Evolutionary conservation across 2,888 invertebrate genomes (phyloP).

Genomic region (Nowickia ferox): DNA sequence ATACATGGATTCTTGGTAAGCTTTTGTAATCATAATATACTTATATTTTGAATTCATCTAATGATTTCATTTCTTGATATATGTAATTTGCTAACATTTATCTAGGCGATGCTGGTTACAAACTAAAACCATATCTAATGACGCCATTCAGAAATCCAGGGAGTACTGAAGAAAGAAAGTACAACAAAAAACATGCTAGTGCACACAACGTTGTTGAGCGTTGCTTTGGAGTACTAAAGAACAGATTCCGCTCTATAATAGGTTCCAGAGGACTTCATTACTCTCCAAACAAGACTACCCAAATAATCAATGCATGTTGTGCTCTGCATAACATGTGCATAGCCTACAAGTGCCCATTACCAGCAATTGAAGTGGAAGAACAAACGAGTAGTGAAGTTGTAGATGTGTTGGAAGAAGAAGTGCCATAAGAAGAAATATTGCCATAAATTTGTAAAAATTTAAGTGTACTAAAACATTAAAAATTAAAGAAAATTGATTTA

Average conservation of each 20-base stretch:
- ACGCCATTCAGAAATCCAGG: slow-evolving; percentile 22
- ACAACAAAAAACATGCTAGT: slow-evolving; percentile 8
- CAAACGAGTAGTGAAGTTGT: slow-evolving; percentile 13
- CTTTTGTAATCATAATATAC: slow-evolving; percentile 9
- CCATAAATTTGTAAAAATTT: slow-evolving; percentile 22
- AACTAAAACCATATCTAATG: slow-evolving; percentile 27
- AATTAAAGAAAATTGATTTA: neutral
- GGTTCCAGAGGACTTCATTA: slow-evolving; percentile 27
- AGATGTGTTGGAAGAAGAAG: slow-evolving; percentile 6
- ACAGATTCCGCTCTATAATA: slow-evolving; percentile 18
- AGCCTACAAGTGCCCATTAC: neutral
- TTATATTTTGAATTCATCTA: neutral
- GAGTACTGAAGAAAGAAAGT: neutral
- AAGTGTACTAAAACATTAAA: neutral
- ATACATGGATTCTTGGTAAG: slow-evolving; percentile 39
- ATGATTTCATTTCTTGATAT: neutral
- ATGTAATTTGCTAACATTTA: neutral
- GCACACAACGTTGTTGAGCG: slow-evolving; percentile 2
- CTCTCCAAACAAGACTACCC: neutral
- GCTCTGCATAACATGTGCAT: slow-evolving; percentile 32
- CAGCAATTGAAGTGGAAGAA: slow-evolving; percentile 29
- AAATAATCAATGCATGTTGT: slow-evolving; percentile 23
- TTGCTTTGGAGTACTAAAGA: neutral
- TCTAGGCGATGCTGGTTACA: slow-evolving; percentile 25
- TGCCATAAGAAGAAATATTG: slow-evolving; percentile 13